These are phyloP conservation scores for Notothenia coriiceps DNA, from an alignment of 2,113 vertebrate species.

Conservation along the genomic window DNA sequence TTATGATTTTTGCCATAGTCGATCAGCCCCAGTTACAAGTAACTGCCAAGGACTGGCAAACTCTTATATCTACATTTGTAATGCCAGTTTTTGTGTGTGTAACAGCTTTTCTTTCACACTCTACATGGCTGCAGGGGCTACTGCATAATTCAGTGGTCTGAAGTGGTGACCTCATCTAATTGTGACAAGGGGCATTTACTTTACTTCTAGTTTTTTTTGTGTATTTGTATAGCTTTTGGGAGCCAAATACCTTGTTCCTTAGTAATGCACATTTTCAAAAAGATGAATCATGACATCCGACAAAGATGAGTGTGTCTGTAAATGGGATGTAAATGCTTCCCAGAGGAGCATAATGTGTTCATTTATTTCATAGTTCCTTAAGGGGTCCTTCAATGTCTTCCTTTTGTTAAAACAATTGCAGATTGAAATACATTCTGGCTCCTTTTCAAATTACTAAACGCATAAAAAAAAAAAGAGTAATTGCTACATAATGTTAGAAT, in stretches of 20 bases:
- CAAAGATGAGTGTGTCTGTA: neutral
- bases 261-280: slow-evolving; percentile 34
- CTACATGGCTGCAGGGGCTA: slow-evolving; percentile 37
- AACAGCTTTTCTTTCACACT: slow-evolving; percentile 42
- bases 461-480: neutral
- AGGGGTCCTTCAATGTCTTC: neutral
- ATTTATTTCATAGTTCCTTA: slow-evolving; percentile 8
- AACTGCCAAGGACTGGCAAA: neutral
- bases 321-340: slow-evolving; percentile 11
- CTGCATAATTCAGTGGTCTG: slow-evolving; percentile 71
- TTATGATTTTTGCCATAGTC: too few species aligned
- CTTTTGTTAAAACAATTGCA: slow-evolving; percentile 10
- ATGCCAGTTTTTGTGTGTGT: slow-evolving; percentile 34
- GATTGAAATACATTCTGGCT: neutral
- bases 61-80: slow-evolving; percentile 38
- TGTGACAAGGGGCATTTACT: slow-evolving; percentile 60
- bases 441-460: neutral
- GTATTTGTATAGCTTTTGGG: slow-evolving; percentile 31
- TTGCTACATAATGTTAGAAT: neutral
- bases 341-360: slow-evolving; percentile 18
- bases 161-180: slow-evolving; percentile 61
- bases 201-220: slow-evolving; percentile 17
- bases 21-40: neutral
- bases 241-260: slow-evolving; percentile 24
- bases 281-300: slow-evolving; percentile 32